Evolutionary conservation across 2,113 vertebrate genomes (phyloP), one percentile per base, ranked within the genome.

Genomic region (Stercorarius parasiticus): DNA sequence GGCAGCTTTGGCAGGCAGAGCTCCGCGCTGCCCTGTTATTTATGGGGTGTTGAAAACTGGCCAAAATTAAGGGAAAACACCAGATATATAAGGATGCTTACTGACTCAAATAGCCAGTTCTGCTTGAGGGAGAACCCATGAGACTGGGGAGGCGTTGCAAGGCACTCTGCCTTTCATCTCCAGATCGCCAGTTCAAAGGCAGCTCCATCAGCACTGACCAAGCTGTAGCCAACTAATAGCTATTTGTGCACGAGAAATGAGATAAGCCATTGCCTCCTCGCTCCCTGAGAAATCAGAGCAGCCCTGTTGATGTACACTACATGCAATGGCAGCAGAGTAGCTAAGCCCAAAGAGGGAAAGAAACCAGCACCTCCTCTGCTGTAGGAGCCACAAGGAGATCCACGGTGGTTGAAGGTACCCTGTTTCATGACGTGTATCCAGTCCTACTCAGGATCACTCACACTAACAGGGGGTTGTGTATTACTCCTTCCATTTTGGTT

Each of bases 221-320:
- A 19, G 56, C 53, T n/a, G 79, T 5, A 67, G 67, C 47, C 64
- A 55, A 10, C 34, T 53, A 42, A 78, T 13, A 62, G 62, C 56
- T 38, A 5, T n/a, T 79, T 8, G 1, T 32, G 55, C 53, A 25
- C 5, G 3, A 67, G 34, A 30, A 52, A 34, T 27, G 45, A 91
- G 94, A 76, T 45, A 45, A 86, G 42, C 18, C 34, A 9, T 23
- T 4, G 2, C 50, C 49, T 89, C 61, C 73, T 71, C 1, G 5
- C 64, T 84, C 52, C 79, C 40, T 2, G 9, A 34, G 49, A 65
- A 76, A 94, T 16, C 53, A 58, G 71, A 21, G 22, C 69, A 72
- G 82, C 66, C 64, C 73, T 53, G 19, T 11, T 3, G 1, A 50
- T 1, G 40, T 1, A 49, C 19, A 2, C 55, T 1, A 4, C 0